Evolutionary conservation across 2,888 invertebrate species (phyloP).

Genomic region (Oligia latruncula): DNA sequence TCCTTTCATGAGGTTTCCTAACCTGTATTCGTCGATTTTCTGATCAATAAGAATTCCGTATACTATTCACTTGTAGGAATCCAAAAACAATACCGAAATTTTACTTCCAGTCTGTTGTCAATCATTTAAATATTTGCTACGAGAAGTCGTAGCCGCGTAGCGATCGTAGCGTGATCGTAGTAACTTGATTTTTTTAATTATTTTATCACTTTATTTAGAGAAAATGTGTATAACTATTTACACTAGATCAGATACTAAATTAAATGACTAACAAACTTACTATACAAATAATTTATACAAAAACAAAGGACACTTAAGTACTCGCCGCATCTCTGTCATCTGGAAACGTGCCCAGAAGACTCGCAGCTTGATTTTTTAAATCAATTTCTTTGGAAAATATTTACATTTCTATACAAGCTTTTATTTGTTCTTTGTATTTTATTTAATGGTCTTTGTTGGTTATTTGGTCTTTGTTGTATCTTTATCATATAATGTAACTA

Average conservation of each 20-base stretch:
- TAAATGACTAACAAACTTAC: too few species aligned
- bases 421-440: not conserved
- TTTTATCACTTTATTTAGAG: too few species aligned
- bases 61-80: not conserved
- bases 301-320: too few species aligned
- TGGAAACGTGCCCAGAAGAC: too few species aligned
- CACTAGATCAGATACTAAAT: too few species aligned
- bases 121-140: conserved; percentile 27
- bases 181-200: not conserved
- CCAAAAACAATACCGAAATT: not conserved
- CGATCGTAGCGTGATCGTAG: conserved; percentile 20
- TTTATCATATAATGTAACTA: not conserved
- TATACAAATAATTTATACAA: too few species aligned
- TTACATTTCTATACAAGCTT: not conserved
- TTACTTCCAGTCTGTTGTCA: not conserved
- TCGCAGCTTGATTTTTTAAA: not conserved
- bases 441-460: not conserved
- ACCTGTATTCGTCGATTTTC: not conserved
- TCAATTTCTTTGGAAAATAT: not conserved
- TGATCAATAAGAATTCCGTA: not conserved
- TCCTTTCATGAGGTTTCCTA: not conserved
- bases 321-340: too few species aligned
- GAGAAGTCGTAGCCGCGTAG: conserved; percentile 41
- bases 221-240: too few species aligned
- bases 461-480: too few species aligned